phyloP scores from a whole-genome alignment of 1,140 invertebrate genomes.

The Luehdorfia chinensis region DNA sequence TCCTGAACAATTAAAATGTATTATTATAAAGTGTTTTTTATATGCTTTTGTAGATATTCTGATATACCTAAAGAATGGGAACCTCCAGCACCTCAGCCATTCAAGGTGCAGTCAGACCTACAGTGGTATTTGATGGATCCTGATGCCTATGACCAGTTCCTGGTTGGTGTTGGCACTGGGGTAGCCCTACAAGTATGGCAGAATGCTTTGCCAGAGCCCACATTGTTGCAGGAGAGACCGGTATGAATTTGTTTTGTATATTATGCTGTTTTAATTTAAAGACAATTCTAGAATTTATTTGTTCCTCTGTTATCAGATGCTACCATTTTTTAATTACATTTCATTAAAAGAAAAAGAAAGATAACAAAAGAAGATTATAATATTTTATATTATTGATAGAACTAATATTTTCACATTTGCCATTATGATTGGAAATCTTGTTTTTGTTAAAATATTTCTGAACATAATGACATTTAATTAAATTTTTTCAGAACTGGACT shows the following conservation, averaged over 20 bases:
- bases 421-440: too few species aligned
- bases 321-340: background rate
- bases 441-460: too few species aligned
- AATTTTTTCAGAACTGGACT: constrained; percentile 88
- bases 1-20: too few species aligned
- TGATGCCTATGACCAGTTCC: constrained; percentile 97
- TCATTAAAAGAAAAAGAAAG: background rate
- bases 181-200: constrained; percentile 92
- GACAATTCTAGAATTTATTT: too few species aligned
- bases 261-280: too few species aligned
- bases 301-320: background rate
- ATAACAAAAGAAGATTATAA: too few species aligned
- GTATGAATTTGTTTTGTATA: constrained; percentile 69
- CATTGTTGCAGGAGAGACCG: constrained; percentile 87
- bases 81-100: constrained; percentile 90
- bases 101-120: constrained; percentile 92
- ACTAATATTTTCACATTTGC: too few species aligned
- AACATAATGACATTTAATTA: too few species aligned
- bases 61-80: constrained; percentile 96
- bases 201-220: constrained; percentile 93
- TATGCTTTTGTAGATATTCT: constrained; percentile 89
- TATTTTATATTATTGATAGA: too few species aligned
- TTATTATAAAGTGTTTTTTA: too few species aligned
- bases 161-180: constrained; percentile 89
- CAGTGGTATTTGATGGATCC: constrained; percentile 94